These are phyloP conservation scores for Drosophila neocordata DNA, from an alignment of 1,140 invertebrate species.

Conservation along the genomic window DNA sequence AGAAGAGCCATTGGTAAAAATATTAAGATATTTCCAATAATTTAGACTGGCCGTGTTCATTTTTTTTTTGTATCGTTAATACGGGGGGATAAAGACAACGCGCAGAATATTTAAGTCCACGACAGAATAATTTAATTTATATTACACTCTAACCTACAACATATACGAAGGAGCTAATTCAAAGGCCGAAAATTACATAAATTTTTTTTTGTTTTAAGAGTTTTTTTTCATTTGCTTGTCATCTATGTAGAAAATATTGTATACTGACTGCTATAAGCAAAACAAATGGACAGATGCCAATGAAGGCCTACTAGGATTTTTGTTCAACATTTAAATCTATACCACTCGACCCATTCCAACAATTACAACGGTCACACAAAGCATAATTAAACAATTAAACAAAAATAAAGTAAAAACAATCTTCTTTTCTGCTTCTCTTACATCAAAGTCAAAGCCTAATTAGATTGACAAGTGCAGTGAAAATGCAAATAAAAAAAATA, in stretches of 20 bases:
- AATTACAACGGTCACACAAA: slow-evolving; percentile 27
- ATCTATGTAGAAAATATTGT: neutral
- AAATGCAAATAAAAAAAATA: slow-evolving; percentile 12
- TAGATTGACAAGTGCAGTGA: slow-evolving; percentile 46
- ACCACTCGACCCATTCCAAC: neutral
- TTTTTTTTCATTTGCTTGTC: neutral
- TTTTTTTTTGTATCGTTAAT: neutral
- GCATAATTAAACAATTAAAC: slow-evolving; percentile 60
- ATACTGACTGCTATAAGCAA: neutral
- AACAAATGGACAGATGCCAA: neutral
- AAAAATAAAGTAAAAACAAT: slow-evolving; percentile 1
- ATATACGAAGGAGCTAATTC: neutral
- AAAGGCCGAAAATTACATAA: slow-evolving; percentile 1
- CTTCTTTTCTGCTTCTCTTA: slow-evolving; percentile 22
- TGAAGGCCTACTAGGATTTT: neutral
- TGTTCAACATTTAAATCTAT: neutral
- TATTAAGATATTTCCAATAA: neutral
- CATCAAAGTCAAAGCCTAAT: slow-evolving; percentile 52
- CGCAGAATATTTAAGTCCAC: neutral
- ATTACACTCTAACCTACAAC: neutral
- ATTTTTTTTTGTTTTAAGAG: neutral
- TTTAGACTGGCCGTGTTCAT: neutral
- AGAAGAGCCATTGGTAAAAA: neutral
- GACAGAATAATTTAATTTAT: neutral
- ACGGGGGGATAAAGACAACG: neutral